A percentile compares a stretch with the other conserved stretches of the same genome.
Conservation (phyloP, 2,113 vertebrate genomes). For the Daboia siamensis region DNA sequence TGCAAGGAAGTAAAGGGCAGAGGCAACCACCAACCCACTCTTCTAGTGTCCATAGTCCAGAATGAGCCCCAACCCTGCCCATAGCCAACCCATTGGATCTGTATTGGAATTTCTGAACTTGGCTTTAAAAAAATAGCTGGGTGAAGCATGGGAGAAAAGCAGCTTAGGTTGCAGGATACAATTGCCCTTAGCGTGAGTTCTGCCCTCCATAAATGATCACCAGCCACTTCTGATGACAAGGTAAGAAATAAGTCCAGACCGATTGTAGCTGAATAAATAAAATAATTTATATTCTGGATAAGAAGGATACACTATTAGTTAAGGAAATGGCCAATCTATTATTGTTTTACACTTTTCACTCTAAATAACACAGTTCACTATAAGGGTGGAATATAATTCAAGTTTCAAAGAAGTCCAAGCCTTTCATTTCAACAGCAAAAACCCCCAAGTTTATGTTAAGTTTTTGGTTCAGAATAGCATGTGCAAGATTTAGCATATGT, state of each 20-base stretch:
- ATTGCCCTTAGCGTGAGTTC: neutral
- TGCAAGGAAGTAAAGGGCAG: neutral
- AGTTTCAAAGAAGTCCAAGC: neutral
- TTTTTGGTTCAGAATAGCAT: neutral
- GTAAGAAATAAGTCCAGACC: neutral
- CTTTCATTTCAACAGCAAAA: neutral
- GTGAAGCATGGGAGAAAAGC: neutral
- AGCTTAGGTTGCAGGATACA: neutral
- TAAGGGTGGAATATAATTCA: neutral
- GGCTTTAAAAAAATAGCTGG: neutral
- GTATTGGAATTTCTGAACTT: neutral
- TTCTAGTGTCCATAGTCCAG: neutral
- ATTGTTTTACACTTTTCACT: neutral
- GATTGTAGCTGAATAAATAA: neutral
- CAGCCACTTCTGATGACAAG: neutral
- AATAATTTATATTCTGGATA: neutral
- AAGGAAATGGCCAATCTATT: neutral
- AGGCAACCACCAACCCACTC: neutral
- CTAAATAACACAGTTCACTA: neutral
- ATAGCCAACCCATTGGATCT: neutral
- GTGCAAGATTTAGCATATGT: neutral
- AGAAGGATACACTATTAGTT: neutral
- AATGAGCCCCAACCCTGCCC: neutral
- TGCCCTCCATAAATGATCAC: neutral
- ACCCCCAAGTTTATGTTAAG: neutral